Percentiles rank a stretch among this genome's conserved stretches.
Conservation (phyloP, 1,140 invertebrate genomes). For the Bombus pyrosoma region DNA sequence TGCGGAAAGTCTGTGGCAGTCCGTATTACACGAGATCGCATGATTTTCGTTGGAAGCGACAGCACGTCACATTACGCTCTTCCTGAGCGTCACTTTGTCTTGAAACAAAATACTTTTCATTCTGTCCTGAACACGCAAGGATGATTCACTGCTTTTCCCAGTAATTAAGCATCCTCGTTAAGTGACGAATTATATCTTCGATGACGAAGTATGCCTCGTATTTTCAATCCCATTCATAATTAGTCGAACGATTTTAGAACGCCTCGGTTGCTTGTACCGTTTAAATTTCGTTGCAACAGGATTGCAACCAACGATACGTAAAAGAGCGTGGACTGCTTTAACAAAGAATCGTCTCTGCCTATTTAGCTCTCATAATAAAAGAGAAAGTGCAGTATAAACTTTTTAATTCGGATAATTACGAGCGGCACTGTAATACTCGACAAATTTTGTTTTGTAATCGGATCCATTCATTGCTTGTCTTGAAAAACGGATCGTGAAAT, state of each 20-base stretch:
- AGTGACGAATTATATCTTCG: no score
- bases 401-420: background rate
- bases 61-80: background rate
- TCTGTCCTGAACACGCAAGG: background rate
- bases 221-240: no score
- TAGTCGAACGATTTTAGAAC: background rate
- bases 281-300: no score
- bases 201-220: no score
- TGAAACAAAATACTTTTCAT: background rate
- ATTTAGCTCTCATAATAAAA: no score
- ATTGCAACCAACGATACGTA: no score
- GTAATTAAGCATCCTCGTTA: no score
- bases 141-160: background rate
- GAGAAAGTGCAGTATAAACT: background rate
- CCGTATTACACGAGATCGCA: slow-evolving; percentile 7
- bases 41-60: slow-evolving; percentile 20
- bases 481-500: background rate
- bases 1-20: background rate
- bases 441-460: background rate
- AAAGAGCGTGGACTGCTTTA: no score
- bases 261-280: no score
- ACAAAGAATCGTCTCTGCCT: no score
- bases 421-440: background rate
- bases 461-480: background rate
- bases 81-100: no score